Percentiles rank a stretch among this genome's conserved stretches.
Evolutionary conservation across 2,888 invertebrate genomes (phyloP).

Genomic region (Argyresthia albistria): DNA sequence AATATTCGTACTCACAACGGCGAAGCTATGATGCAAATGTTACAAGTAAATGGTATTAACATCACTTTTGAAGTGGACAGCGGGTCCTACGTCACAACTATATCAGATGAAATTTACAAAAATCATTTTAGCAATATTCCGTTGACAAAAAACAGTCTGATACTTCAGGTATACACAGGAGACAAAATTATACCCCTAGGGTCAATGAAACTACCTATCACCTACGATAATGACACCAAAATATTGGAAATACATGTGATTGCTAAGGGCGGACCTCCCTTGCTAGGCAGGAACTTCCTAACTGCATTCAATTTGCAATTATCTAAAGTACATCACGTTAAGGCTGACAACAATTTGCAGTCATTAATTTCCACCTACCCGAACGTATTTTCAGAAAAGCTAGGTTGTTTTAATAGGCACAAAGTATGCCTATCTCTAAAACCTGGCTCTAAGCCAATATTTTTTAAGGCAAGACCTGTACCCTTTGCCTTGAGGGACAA

Average conservation of each 20-base stretch:
- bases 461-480: background rate
- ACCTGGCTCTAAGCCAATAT: background rate
- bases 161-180: background rate
- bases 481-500: background rate
- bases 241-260: background rate
- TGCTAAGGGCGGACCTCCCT: background rate
- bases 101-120: background rate
- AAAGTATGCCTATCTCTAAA: background rate
- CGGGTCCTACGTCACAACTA: background rate
- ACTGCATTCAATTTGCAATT: background rate
- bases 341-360: background rate
- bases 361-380: background rate
- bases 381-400: constrained; percentile 7
- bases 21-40: background rate
- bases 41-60: background rate
- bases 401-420: constrained; percentile 6
- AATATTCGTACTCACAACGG: background rate
- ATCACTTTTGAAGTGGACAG: background rate
- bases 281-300: background rate
- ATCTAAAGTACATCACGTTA: background rate
- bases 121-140: background rate
- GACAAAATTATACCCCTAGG: background rate
- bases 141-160: background rate
- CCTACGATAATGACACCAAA: background rate
- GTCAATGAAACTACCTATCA: background rate